Evolutionary conservation across 2,113 vertebrate genomes (phyloP), one percentile per base, ranked within the genome.

Genomic region (Cranoglanis bouderius): DNA sequence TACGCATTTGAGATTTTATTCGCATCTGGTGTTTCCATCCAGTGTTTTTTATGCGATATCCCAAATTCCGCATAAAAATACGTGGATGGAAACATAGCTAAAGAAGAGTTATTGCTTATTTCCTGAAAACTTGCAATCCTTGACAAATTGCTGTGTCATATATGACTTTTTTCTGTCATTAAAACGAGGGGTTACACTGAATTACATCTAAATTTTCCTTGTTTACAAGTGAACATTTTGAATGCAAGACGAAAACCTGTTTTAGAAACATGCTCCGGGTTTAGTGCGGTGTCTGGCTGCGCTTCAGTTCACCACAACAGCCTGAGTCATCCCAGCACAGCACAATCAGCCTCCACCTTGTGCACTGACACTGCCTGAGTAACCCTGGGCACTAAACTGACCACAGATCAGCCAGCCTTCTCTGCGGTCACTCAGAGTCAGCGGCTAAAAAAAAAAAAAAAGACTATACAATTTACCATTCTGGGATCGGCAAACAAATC

Each of bases 311-410:
- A 7, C 67, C 82, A 84, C 55, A 63, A 78, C 29, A 85, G 8
- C 43, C 70, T 88, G 82, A 88, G 87, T 88, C 70, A 88, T 88
- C 72, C 19, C 43, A 51, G 38, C 67, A 51, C 70, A 43, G 19
- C 72, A 57, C 40, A 59, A 24, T 19, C 63, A 61, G 40, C 26
- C 82, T 49, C 87, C 82, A 53, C 70, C 70, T 70, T 49, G n/a
- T 32, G 29, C 53, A 75, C 7, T 1, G 8, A 53, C 14, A 13
- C 24, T 51, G 72, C 8, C 55, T 8, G 32, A 5, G 70, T 40
- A 55, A 40, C 35, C 35, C 0, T 3, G 13, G 55, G 7, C 0
- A 18, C 10, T 4, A 43, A 80, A 51, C 40, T 26, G 75, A 51
- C 24, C 10, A 9, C 6, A 35, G 65, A 74, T 75, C 83, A 49